A percentile compares a stretch with the other conserved stretches of the same genome.
Evolutionary conservation across 2,113 vertebrate genomes (phyloP).

Genomic region (Solea senegalensis): DNA sequence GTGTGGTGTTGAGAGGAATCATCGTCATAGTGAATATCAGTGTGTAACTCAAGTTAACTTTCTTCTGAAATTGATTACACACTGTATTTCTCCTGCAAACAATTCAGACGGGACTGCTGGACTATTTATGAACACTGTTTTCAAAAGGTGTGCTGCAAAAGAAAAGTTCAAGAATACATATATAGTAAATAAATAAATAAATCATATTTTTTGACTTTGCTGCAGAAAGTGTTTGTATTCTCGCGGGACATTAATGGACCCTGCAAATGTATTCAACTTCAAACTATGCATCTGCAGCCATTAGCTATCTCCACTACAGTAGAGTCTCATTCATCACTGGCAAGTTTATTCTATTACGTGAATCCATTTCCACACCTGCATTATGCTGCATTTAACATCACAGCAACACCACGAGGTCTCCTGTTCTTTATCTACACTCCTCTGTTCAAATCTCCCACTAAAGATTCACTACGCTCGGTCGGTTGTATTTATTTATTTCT

Average conservation of each 20-base stretch:
- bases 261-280: conserved; percentile 18
- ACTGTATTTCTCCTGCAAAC: neutral
- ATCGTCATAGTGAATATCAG: neutral
- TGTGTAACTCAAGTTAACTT: neutral
- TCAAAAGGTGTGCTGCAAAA: neutral
- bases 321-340: conserved; percentile 52
- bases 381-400: conserved; percentile 5
- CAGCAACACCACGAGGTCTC: neutral
- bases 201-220: conserved; percentile 36
- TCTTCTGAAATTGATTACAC: too few relatives aligned
- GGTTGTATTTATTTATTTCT: neutral
- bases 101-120: neutral
- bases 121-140: too few relatives aligned
- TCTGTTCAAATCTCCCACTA: neutral
- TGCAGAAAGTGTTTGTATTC: conserved; percentile 49
- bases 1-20: neutral
- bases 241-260: conserved; percentile 21
- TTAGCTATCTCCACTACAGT: conserved; percentile 37
- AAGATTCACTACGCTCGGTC: neutral
- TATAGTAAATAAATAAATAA: neutral
- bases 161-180: neutral
- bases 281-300: conserved; percentile 25
- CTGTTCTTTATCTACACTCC: neutral
- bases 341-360: conserved; percentile 20
- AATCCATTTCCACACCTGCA: conserved; percentile 53